Percentiles rank a stretch among this genome's conserved stretches.
Evolutionary conservation across 2,888 invertebrate species (phyloP).

Genomic region (Operophtera brumata): DNA sequence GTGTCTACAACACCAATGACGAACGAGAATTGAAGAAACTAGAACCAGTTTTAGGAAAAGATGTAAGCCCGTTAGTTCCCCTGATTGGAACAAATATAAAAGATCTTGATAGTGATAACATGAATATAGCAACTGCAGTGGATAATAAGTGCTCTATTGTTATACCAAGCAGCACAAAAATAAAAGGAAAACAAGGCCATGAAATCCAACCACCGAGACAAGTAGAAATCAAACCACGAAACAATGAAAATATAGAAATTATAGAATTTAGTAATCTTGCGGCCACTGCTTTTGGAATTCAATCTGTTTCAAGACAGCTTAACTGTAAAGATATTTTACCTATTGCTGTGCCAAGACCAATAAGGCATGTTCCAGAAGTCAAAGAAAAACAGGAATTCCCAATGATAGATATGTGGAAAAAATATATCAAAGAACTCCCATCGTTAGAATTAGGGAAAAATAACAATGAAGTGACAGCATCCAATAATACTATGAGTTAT

Average conservation of each 20-base stretch:
- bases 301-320: not conserved
- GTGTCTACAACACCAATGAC: not conserved
- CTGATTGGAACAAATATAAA: not conserved
- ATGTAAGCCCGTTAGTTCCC: not conserved
- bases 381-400: not conserved
- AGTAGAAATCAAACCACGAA: not conserved
- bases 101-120: not conserved
- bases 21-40: not conserved
- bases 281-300: not conserved
- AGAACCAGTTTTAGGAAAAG: not conserved
- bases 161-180: not conserved
- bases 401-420: conserved; percentile 7
- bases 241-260: not conserved
- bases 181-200: not conserved
- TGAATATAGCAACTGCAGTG: not conserved
- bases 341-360: not conserved
- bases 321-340: not conserved
- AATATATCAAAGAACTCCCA: conserved; percentile 4
- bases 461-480: not conserved
- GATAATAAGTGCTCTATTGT: not conserved
- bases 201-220: not conserved
- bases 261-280: not conserved
- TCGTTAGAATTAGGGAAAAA: not conserved
- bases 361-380: not conserved
- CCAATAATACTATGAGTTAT: not conserved